Base-by-base conservation (phyloP, 2,888 invertebrate species). In the Synanthedon myopaeformis region DNA sequence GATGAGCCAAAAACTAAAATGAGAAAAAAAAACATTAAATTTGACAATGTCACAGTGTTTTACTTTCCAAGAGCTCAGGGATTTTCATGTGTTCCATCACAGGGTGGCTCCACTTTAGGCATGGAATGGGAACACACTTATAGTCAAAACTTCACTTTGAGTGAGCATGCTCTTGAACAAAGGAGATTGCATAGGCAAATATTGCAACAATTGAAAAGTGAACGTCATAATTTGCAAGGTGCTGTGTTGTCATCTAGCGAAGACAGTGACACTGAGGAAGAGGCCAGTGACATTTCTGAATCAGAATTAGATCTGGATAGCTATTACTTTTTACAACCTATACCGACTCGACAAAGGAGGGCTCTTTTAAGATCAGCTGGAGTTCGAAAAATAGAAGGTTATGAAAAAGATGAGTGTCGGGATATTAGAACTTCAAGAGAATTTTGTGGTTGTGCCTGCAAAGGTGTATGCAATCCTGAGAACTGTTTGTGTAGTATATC, bases 41-140 rank as follows among this genome's bases (percentile, higher is more conserved):
- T 98, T 76, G 94, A 96, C 65, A 93, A 92, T 61, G 98, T 98
- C 0, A 96, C 96, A 17, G 97, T 98, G 10, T 98, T 92, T 81
- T 98, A 98, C 83, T 98, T 99, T 83, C 96, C 96, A 2, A 89
- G 98, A 69, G 91, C 96, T 54, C 96, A 96, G 88, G 96, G 96
- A 17, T 96, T 96, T 80, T 93, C 94, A 42, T 96, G 96, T 82
- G 95, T 96, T 58, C 96, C 96, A 52, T 96, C 96, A 11, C 93
- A 94, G 82, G 95, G 95, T 54, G 94, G 94, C 4, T 93, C 93
- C n/a, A 98, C 98, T 3, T 89, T 98, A 61, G 98, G 98, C 23
- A 98, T 98, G 98, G 93, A 92, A 59, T 90, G 93, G 59, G 89
- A 89, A 59, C 93, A 93, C 77, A 89, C 77, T 62, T 91, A 64